phyloP scores from a whole-genome alignment of 2,888 invertebrate species.

The Lottia gigantea region DNA sequence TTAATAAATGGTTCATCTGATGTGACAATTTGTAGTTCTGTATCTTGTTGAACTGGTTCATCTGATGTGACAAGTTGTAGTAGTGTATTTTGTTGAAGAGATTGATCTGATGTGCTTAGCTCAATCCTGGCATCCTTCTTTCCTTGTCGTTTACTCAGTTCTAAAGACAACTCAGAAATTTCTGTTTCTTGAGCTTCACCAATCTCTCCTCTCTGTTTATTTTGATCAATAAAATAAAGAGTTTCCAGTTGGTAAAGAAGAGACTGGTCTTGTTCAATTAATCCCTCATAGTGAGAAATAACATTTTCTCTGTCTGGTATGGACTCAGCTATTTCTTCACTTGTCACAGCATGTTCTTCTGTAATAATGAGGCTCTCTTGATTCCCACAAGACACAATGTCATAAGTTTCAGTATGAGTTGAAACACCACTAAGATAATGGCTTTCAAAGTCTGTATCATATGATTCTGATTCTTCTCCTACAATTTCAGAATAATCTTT shows the following conservation, averaged over 20 bases:
- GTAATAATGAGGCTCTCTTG: not conserved
- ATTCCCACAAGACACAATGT: not conserved
- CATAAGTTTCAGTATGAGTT: not conserved
- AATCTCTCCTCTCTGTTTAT: no score
- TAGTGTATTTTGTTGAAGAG: no score
- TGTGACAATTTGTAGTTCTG: no score
- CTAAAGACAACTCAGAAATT: no score
- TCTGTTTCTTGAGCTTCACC: no score
- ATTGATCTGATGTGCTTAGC: no score
- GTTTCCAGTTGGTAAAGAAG: conserved; percentile 28
- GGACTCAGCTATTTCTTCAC: not conserved
- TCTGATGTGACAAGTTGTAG: no score
- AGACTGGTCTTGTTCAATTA: conserved; percentile 7
- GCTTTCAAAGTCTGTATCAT: not conserved
- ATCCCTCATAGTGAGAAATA: not conserved
- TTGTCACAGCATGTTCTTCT: not conserved
- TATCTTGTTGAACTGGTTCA: no score
- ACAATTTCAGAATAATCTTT: not conserved
- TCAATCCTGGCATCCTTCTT: no score
- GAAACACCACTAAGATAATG: not conserved
- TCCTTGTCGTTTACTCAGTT: no score
- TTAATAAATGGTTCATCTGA: no score
- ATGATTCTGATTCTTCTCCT: not conserved
- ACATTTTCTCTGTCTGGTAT: not conserved
- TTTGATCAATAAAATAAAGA: conserved; percentile 23